Evolutionary conservation across 1,140 invertebrate species (phyloP), one percentile per base, ranked within the genome.

Genomic region (Zaprionus africanus): DNA sequence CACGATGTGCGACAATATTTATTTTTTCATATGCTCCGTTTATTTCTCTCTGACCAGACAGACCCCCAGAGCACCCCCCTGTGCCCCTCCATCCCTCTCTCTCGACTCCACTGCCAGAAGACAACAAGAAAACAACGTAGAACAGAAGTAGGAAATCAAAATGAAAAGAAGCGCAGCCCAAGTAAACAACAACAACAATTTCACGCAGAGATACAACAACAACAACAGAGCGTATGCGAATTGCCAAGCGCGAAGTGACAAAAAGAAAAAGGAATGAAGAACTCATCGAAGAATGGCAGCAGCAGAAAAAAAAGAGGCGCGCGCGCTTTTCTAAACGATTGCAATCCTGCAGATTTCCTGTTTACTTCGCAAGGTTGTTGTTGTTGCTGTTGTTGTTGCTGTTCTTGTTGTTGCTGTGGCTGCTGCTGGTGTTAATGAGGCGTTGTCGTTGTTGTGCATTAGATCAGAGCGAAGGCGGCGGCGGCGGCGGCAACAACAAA

Each of bases 321-420:
- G 82, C 82, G 82, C 81, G 78, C 82, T 70, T 68, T 81, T 75
- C 41, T 56, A 43, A 59, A 24, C 57, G 24, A 54, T 64, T 56
- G 56, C 41, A 66, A 62, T 87, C 81, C 80, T 87, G 64, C 51
- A 67, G 79, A 86, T 86, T 86, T 86, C 82, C 82, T 86, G 83
- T 87, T 86, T 86, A 87, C 76, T 79, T 67, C 41, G 56, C n/a
- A 38, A 53, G 54, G 41, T 63, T 63, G 26, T 36, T 56, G 31
- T 54, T 51, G 46, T 11, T 51, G 46, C 26, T 70, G 59, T 13
- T 59, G n/a, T 11, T 6, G 4, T 2, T 31, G 57, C 22, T 34
- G 43, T 2, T 49, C n/a, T 6, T 43, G 41, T 5, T 46, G 15
- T n/a, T 17, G 15, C 15, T 17, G 41, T n/a, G 15, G 43, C n/a